Evolutionary conservation across 1,140 invertebrate genomes (phyloP).

Genomic region (Chlorops oryzae): DNA sequence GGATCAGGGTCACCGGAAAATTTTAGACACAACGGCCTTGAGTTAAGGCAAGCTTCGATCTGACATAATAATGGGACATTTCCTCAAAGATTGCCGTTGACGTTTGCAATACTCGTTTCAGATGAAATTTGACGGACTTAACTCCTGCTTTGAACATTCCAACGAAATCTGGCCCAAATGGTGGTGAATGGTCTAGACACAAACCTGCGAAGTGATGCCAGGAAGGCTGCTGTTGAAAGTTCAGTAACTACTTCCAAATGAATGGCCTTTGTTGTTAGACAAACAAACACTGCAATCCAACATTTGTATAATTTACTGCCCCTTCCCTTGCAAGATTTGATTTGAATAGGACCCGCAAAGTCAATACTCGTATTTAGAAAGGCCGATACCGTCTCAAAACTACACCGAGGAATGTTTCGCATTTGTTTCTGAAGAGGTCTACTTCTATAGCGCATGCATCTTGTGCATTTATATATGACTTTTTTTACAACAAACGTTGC

Average conservation of each 20-base stretch:
- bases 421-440: no score
- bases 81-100: constrained; percentile 19
- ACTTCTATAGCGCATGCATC: constrained; percentile 2
- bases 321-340: not conserved
- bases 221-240: constrained; percentile 28
- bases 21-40: constrained; percentile 22
- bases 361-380: not conserved
- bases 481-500: not conserved
- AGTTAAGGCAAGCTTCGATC: constrained; percentile 41
- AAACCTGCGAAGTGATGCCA: constrained; percentile 35
- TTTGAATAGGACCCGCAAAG: no score
- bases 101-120: constrained; percentile 13
- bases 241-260: constrained; percentile 33
- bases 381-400: not conserved
- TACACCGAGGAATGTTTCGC: no score
- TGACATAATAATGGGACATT: constrained; percentile 27
- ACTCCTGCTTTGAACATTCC: no score
- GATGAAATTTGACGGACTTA: not conserved
- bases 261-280: constrained; percentile 24
- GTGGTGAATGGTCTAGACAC: not conserved
- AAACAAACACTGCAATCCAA: no score
- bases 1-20: constrained; percentile 7
- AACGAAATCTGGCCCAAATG: no score
- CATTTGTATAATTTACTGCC: constrained; percentile 28
- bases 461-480: constrained; percentile 6